Evolutionary conservation across 2,113 vertebrate species (phyloP).

Genomic region (Boleophthalmus pectinirostris): DNA sequence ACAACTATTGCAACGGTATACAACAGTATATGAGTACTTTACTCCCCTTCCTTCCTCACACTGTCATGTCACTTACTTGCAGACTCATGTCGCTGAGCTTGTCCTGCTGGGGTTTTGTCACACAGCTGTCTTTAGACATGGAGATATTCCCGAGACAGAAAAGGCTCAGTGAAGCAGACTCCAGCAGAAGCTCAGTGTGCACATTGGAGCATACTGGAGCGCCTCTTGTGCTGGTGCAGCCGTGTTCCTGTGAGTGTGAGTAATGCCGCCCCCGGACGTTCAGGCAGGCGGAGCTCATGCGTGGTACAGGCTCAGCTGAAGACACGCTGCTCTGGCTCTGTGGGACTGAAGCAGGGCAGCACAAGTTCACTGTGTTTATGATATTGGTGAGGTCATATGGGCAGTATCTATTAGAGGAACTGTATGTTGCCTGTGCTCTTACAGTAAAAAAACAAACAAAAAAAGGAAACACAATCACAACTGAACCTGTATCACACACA

Average conservation of each 20-base stretch:
- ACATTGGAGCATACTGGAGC: not conserved
- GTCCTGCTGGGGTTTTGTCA: not conserved
- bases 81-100: not conserved
- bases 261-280: not conserved
- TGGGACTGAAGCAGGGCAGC: too few relatives aligned
- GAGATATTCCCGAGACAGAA: too few relatives aligned
- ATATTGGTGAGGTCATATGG: too few relatives aligned
- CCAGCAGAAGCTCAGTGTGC: not conserved
- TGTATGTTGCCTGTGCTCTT: too few relatives aligned
- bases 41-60: too few relatives aligned
- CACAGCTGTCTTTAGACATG: not conserved
- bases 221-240: not conserved
- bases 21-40: too few relatives aligned
- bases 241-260: conserved; percentile 8
- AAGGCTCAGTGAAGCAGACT: not conserved
- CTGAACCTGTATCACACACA: too few relatives aligned
- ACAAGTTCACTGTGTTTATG: too few relatives aligned
- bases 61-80: not conserved
- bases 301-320: not conserved
- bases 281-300: not conserved
- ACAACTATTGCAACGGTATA: too few relatives aligned
- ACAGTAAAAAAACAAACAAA: too few relatives aligned
- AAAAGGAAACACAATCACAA: too few relatives aligned
- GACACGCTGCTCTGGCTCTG: not conserved
- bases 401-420: too few relatives aligned